Base-by-base conservation (phyloP, 2,113 vertebrate genomes). In the Semicossyphus pulcher region DNA sequence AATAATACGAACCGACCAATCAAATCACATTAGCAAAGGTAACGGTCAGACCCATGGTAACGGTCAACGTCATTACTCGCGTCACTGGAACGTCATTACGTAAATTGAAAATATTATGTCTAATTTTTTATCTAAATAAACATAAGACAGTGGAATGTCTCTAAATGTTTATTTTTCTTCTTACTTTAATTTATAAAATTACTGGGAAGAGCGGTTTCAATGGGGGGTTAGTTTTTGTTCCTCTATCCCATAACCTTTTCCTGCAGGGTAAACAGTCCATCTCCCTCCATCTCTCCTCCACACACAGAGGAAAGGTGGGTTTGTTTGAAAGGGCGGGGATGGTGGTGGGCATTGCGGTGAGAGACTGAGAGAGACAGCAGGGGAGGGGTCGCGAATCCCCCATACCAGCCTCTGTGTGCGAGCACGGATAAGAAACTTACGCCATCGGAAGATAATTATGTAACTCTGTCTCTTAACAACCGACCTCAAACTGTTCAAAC, bases 401-500 rank as follows among this genome's bases (percentile, higher is more conserved):
- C 45, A 39, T 15, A 57, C 42, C 48, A 78, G 44, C 32, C 54
- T 34, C 48, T 56, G 26, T 16, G 41, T 66, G 23, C 15, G 57
- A 52, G 58, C 91, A 84, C 88, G 90, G 92, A 89, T 78, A 63
- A 48, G 88, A 86, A 70, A 86, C 90, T 90, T 75, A 90, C 78
- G 84, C 73, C 87, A 81, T 89, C 85, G 85, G 91, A 93, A 91
- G 86, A 90, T 85, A 87, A 87, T 92, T 92, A 68, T 94, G 95
- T 95, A 94, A 94, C 77, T 66, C 47, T 81, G 85, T 85, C 78
- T 76, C 87, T 45, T 70, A 89, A 90, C 89, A 74, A 81, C 77
- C 58, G 82, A 81, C 84, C 74, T 67, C 82, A 84, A 78, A 82
- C 81, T 41, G 86, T 73, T 84, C 86, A 84, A 74, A 86, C 57